Evolutionary conservation across 2,113 vertebrate genomes (phyloP).

Genomic region (Solea solea): DNA sequence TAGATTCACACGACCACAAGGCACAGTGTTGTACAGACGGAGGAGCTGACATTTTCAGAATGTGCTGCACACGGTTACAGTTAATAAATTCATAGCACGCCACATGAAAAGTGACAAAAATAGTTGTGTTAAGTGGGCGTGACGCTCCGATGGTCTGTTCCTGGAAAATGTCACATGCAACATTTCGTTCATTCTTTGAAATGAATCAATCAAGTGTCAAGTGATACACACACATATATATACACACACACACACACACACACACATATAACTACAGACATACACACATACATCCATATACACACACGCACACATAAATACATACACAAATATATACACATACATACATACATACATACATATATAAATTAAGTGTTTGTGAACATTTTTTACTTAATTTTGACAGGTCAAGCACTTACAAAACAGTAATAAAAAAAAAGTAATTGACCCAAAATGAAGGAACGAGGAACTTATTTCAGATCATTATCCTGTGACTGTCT

Average conservation of each 20-base stretch:
- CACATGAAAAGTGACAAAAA: not conserved
- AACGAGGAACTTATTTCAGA: not conserved
- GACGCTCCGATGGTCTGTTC: not conserved
- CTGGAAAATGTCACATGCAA: not conserved
- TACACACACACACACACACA: too few species aligned
- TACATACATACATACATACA: too few species aligned
- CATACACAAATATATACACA: too few species aligned
- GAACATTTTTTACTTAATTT: not conserved
- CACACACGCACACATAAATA: not conserved
- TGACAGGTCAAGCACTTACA: not conserved
- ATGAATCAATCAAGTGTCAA: not conserved
- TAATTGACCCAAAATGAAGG: not conserved
- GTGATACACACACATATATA: constrained; percentile 1
- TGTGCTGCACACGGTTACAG: not conserved
- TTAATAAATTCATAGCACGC: not conserved
- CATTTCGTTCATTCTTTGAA: constrained; percentile 15
- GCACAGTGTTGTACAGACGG: too few species aligned
- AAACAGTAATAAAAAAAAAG: not conserved
- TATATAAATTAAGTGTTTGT: too few species aligned
- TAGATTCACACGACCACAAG: too few species aligned
- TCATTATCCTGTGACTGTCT: constrained; percentile 8
- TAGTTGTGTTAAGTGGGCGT: constrained; percentile 1
- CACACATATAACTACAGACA: too few species aligned
- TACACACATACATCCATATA: too few species aligned
- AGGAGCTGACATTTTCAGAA: too few species aligned